phyloP scores from a whole-genome alignment of 2,888 invertebrate species.

The Archips crataeganus region DNA sequence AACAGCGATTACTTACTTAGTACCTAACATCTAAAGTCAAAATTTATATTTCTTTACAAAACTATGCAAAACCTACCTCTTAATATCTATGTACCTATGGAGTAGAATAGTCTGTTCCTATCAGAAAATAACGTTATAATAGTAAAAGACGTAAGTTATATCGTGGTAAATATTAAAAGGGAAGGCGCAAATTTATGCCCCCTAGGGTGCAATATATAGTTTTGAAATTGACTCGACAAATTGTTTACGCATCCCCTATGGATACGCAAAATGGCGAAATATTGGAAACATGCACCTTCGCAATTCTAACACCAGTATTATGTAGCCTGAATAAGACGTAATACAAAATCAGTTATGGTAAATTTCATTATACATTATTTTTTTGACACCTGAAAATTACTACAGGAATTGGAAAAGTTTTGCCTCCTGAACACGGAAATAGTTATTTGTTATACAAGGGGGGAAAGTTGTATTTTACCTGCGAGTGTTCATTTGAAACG shows the following conservation, averaged over 20 bases:
- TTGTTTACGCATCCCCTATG: constrained; percentile 56
- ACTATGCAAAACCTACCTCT: no score
- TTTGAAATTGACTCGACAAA: constrained; percentile 63
- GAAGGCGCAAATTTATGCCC: constrained; percentile 58
- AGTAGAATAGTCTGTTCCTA: neutral
- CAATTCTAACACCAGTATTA: constrained; percentile 2
- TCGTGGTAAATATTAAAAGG: constrained; percentile 42
- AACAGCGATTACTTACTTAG: neutral
- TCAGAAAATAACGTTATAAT: neutral
- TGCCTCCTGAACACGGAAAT: no score
- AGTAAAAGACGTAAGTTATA: constrained; percentile 9
- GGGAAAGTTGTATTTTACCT: no score
- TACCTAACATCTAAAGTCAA: no score
- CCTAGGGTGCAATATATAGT: constrained; percentile 62
- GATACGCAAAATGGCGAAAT: constrained; percentile 42
- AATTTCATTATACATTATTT: no score
- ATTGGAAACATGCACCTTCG: constrained; percentile 7
- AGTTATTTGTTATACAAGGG: no score
- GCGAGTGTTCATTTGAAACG: no score
- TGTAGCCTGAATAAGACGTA: neutral
- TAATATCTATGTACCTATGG: no score
- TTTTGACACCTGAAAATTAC: no score
- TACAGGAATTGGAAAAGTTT: no score
- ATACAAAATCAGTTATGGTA: neutral
- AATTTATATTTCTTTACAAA: no score